Evolutionary conservation across 2,113 vertebrate species (phyloP).

Genomic region (Shinisaurus crocodilurus): DNA sequence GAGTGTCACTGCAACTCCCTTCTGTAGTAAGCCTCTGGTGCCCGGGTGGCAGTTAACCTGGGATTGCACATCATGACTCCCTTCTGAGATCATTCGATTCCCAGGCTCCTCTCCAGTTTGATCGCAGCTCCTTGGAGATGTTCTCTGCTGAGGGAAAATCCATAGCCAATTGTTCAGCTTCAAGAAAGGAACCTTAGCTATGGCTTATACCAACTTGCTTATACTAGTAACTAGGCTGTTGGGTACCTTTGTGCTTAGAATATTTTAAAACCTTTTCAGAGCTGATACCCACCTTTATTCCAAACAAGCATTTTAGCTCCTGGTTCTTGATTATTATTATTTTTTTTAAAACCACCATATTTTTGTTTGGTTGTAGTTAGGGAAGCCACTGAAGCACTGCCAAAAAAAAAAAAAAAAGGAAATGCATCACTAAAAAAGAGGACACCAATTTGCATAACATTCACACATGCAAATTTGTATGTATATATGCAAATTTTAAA

Average conservation of each 20-base stretch:
- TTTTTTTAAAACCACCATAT: too few relatives aligned
- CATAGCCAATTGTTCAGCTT: background rate
- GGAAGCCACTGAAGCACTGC: too few relatives aligned
- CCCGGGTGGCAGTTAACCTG: background rate
- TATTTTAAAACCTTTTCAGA: background rate
- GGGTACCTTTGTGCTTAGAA: background rate
- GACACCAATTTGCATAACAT: too few relatives aligned
- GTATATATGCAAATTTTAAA: too few relatives aligned
- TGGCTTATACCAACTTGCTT: background rate
- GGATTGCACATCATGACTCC: background rate
- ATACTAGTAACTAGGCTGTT: background rate
- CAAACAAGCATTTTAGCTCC: background rate
- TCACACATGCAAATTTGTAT: too few relatives aligned
- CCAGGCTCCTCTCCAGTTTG: background rate
- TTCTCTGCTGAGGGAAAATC: background rate
- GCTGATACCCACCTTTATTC: background rate
- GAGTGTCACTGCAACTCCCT: background rate
- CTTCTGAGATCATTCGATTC: background rate
- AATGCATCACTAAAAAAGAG: too few relatives aligned
- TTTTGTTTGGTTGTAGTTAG: too few relatives aligned
- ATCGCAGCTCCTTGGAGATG: background rate
- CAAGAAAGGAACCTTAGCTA: background rate
- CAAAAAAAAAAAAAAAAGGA: too few relatives aligned
- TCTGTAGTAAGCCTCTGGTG: background rate
- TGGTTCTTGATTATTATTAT: background rate